Base-by-base conservation (phyloP, 1,140 invertebrate species). In the Oncopeltus fasciatus region DNA sequence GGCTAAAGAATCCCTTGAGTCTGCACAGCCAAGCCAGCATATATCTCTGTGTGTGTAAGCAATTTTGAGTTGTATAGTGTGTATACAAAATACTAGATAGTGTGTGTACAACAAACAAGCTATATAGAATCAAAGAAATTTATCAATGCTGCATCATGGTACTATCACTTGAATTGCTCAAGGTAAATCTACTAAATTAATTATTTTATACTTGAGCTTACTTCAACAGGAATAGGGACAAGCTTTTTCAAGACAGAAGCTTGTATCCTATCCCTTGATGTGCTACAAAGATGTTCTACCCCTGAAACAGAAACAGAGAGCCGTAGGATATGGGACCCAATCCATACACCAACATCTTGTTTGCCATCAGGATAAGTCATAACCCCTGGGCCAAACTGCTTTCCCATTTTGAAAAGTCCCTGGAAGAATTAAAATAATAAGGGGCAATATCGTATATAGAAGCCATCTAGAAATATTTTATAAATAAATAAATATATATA, bases 281-380 rank as follows among this genome's bases (percentile, higher is more conserved):
- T 18, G 2, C 11, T 56, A 2, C 12, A 8, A 11, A 62, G 38
- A 16, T 57, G 28, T 57, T 57, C 3, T 16, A 62, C 24, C n/a
- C 8, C 12, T 11, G 27, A 21, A 14, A 57, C 51, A 0, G n/a
- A 18, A 1, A n/a, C 18, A 38, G 27, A 57, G n/a, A 57, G 56
- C 16, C 56, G 29, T 21, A 31, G 12, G 18, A 57, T 2, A n/a
- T 57, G 28, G 2, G 56, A 57, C 1, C 56, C 56, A 29, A 2
- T 20, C 78, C 78, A 80, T 1, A 78, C 61, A 4, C 78, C 78
- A 8, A 79, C 77, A 67, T 78, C 71, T 61, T 75, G 73, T 12
- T 56, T 66, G 16, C 74, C 69, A 62, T 69, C 63, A 3, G 72
- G 53, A 47, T 74, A 68, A 0, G 74, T 72, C 56, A 75, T 71